These are phyloP conservation scores for Colletes gigas DNA, from an alignment of 1,140 invertebrate species.

Conservation along the genomic window DNA sequence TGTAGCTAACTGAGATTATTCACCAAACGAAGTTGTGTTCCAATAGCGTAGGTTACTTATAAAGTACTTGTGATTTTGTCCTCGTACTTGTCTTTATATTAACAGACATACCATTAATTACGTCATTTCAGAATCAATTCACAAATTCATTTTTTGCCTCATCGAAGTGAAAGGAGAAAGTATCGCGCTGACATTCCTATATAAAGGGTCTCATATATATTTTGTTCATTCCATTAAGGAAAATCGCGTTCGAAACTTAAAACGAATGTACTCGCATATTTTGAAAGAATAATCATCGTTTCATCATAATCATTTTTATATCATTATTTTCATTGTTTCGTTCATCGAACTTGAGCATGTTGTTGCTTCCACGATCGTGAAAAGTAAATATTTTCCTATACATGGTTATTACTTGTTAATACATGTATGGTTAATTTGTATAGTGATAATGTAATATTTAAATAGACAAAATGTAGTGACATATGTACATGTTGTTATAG, in stretches of 20 bases:
- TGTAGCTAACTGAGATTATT: constrained; percentile 74
- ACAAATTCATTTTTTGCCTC: not conserved
- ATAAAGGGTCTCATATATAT: not conserved
- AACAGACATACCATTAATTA: constrained; percentile 23
- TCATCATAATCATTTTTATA: not conserved
- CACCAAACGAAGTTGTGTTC: constrained; percentile 77
- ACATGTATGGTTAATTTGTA: not conserved
- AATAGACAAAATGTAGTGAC: not conserved
- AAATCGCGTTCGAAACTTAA: not conserved
- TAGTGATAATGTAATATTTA: not conserved
- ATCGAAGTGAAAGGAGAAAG: not conserved
- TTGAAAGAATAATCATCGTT: not conserved
- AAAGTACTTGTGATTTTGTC: constrained; percentile 56
- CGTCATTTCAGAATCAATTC: constrained; percentile 6
- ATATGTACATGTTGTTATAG: constrained; percentile 35
- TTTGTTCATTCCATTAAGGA: not conserved
- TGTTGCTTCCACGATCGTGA: constrained; percentile 12
- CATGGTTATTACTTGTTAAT: constrained; percentile 18
- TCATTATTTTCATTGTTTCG: not conserved
- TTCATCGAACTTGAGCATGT: constrained; percentile 2
- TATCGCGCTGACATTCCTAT: not conserved
- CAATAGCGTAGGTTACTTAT: constrained; percentile 67
- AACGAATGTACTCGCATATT: not conserved
- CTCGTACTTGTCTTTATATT: constrained; percentile 49
- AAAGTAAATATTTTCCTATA: constrained; percentile 27